Evolutionary conservation across 2,888 invertebrate genomes (phyloP), one percentile per base, ranked within the genome.

Genomic region (Epistrophella euchroma): DNA sequence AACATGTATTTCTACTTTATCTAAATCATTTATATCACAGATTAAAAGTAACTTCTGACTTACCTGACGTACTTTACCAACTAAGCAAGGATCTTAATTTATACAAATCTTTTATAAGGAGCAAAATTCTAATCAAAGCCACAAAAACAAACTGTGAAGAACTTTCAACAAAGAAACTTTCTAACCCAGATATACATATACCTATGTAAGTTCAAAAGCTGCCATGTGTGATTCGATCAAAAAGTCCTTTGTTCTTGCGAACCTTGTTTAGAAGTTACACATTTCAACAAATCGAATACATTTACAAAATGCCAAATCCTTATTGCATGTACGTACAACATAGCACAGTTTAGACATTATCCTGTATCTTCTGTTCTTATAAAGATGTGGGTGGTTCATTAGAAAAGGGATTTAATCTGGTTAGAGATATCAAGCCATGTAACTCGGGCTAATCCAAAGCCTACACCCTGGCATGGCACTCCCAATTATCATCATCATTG

Each of bases 371-470:
- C 7, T 28, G 25, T 28, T 28, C 32, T 55, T 15, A 35, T 13
- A 17, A n/a, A n/a, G 56, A 56, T 5, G 11, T 66, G 28, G 71
- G 19, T 60, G 78, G 43, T 58, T 84, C 60, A 45, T 72, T 73
- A 72, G 32, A 50, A 50, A 60, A 32, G 62, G 60, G 60, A 72
- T 45, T 71, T 22, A 17, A 17, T 28, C 17, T 40, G 52, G 28
- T 9, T 13, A n/a, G 13, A 19, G 9, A 32, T 50, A 32, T 25
- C 43, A 68, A 40, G 76, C 47, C 70, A 71, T 79, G 52, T 70
- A 71, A 22, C 70, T 37, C 15, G 58, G 13, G 32, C 47, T 66
- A 68, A 35, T 50, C 50, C 37, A 13, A 17, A 28, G 47, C n/a
- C 37, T 25, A 17, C 22, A 55, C n/a, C 45, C 9, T 13, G 11